Base-by-base conservation (phyloP, 2,888 invertebrate genomes). In the Oscheius sp. region DNA sequence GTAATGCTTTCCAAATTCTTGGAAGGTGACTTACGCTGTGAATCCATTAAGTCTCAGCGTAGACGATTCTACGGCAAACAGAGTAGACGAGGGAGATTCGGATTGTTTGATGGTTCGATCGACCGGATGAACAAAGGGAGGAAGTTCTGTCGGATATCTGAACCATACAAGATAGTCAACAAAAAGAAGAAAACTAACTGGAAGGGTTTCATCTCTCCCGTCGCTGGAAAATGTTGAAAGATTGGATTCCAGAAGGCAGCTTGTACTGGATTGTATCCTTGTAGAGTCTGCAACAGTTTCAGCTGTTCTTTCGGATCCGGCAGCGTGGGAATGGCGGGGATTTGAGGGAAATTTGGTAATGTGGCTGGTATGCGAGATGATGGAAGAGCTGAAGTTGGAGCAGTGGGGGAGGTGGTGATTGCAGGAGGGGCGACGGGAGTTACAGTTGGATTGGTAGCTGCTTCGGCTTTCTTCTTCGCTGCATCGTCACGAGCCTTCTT, bases 401-500 rank as follows among this genome's bases (percentile, higher is more conserved):
- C 54, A n/a, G n/a, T n/a, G 2, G 32, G 30, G 22, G 54, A 28
- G 4, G 49, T 17, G 22, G 49, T 49, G n/a, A 24, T 3, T 2
- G 49, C 5, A 3, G 49, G 47, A 5, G 32, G 32, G 32, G 54
- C 54, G 32, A 8, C 14, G 54, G 30, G 14, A 9, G 17, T 32
- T n/a, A n/a, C 8, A 47, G 47, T 17, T n/a, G 47, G 47, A n/a
- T 8, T 8, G 14, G 36, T 36, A 5, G 24, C 47, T 20, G 32
- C 33, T 20, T 54, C 54, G 20, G 74, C 95, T 92, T 95, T 95
- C 86, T 95, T 91, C 91, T 95, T 95, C 85, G 95, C 93, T 89
- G 97, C 96, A 84, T 96, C 93, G 90, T 99, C 98, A 84, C 98
- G 91, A 84, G 96, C 91, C 90, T 95, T 97, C 89, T 98, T 91